Evolutionary conservation across 2,113 vertebrate genomes (phyloP), one percentile per base, ranked within the genome.

Genomic region (Halichoeres trimaculatus): DNA sequence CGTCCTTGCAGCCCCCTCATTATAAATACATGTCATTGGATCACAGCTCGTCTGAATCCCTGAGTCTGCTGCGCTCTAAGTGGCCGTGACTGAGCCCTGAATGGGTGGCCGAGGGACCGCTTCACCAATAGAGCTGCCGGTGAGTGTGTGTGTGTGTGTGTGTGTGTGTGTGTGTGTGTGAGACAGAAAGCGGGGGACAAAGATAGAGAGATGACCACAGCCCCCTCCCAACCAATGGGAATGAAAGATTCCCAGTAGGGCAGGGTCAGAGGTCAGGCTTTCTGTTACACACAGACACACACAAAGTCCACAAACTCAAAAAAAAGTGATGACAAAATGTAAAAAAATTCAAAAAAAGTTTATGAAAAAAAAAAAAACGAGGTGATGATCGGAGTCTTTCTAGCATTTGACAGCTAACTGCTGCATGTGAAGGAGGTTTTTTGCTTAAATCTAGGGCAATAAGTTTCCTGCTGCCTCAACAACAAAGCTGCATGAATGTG

Each of bases 1-100:
- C 90, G 85, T 93, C 79, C 86, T 85, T 48, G 24, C 72, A 71
- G 81, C 85, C 88, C 90, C 90, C 90, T 92, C 89, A 92, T 92
- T 91, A 93, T 90, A 92, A 93, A 92, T 91, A 90, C 91, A 90
- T 92, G 91, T 93, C 92, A 93, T 93, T 92, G 92, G 92, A 93
- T 93, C 92, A 92, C 90, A 90, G 88, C 89, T 91, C 89, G 77
- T 88, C 85, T 92, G 91, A 92, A 90, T 88, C 87, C 89, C 81
- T n/a, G 86, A 90, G 88, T 90, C 88, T 91, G 90, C 90, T 91
- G 87, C 85, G 90, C 89, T 92, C 85, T 92, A 93, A 93, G 91
- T 92, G 91, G 88, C 92, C 89, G 89, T 92, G 92, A 93, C 92
- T 90, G 90, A 92, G 92, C 91, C 85, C 86, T 93, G 91, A 93